phyloP scores from a whole-genome alignment of 2,797 vertebrate species.

The Paratrypauchen microcephalus region DNA sequence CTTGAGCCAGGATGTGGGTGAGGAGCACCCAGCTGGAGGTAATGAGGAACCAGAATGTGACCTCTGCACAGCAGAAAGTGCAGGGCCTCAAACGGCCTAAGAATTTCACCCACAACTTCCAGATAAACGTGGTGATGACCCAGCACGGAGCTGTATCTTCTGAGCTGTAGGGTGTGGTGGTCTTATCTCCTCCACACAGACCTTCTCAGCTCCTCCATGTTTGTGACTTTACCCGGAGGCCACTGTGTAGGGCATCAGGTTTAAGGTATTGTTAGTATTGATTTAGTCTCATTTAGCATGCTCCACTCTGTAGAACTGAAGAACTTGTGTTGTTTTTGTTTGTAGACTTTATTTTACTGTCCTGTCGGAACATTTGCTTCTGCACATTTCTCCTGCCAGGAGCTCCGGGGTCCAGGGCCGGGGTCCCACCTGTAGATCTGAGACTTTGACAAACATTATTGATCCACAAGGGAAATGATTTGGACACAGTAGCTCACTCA shows the following conservation, averaged over 20 bases:
- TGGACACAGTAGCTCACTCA: too few species aligned
- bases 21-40: background rate
- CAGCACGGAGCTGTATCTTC: background rate
- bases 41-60: background rate
- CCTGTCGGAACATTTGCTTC: too few species aligned
- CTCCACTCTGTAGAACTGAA: too few species aligned
- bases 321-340: too few species aligned
- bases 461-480: too few species aligned
- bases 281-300: background rate
- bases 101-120: background rate
- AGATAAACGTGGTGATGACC: background rate
- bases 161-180: background rate
- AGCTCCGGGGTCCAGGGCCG: too few species aligned
- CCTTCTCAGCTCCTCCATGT: background rate
- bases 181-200: background rate
- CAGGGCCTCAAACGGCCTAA: background rate
- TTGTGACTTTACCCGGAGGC: background rate
- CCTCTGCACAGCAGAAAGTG: background rate
- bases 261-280: background rate
- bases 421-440: too few species aligned
- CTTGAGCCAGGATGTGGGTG: background rate
- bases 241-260: background rate
- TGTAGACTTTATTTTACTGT: too few species aligned
- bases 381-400: too few species aligned
- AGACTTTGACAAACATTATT: too few species aligned